A percentile compares a stretch with the other conserved stretches of the same genome.
Conservation (phyloP, 2,888 invertebrate genomes). For the Strigamia maritima region DNA sequence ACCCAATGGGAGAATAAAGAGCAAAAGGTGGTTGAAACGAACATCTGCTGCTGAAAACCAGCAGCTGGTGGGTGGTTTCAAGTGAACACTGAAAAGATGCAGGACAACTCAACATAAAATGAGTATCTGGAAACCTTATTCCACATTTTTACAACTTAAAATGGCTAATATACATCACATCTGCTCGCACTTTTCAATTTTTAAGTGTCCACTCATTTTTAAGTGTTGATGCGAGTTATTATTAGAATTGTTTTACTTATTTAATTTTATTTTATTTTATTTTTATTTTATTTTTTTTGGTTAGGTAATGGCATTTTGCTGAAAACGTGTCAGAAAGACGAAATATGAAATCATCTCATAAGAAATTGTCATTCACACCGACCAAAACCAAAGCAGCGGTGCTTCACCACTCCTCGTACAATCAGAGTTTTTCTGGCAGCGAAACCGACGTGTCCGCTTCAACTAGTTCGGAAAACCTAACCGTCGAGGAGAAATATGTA, state of each 20-base stretch:
- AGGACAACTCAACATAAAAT: too few relatives aligned
- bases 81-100: neutral
- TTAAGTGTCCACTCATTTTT: neutral
- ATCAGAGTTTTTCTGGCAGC: slow-evolving; percentile 66
- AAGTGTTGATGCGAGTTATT: too few relatives aligned
- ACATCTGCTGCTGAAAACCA: neutral
- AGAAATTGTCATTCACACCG: neutral
- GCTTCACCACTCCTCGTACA: slow-evolving; percentile 7
- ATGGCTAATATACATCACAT: neutral
- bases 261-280: too few relatives aligned
- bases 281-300: neutral
- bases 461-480: slow-evolving; percentile 84
- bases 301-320: neutral
- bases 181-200: neutral
- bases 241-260: too few relatives aligned
- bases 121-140: too few relatives aligned
- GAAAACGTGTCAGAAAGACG: neutral
- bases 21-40: neutral
- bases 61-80: slow-evolving; percentile 8
- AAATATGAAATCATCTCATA: slow-evolving; percentile 21
- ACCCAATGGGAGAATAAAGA: neutral
- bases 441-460: slow-evolving; percentile 75
- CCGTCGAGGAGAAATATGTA: slow-evolving; percentile 75
- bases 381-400: neutral
- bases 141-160: neutral